Base-by-base conservation (phyloP, 2,797 vertebrate genomes). In the Hypotaenidia okinawae region DNA sequence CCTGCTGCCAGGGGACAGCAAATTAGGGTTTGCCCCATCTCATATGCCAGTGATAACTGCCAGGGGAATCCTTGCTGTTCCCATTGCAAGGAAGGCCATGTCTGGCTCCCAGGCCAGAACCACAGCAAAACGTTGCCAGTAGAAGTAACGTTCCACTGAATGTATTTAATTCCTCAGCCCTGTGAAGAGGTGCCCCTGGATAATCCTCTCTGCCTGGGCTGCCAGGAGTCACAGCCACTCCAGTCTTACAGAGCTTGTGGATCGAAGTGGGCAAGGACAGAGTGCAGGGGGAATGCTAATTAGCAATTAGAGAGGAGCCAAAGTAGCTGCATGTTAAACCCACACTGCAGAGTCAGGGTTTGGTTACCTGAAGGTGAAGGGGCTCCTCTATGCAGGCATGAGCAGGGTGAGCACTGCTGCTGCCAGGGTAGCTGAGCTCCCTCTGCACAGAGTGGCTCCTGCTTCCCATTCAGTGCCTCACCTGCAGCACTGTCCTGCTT, bases 11-110 rank as follows among this genome's bases (percentile, higher is more conserved):
- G 47, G 57, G 33, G 59, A 94, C 16, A 87, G 22, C 52, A 93
- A 92, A 93, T 16, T 11, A 35, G 80, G 80, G 33, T 73, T 79
- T 68, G 33, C 79, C 84, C 57, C 77, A 49, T 32, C 87, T 61
- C 59, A 47, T 84, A 74, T 55, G 87, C 52, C 86, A 82, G 37
- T 1, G 18, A 21, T 2, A 52, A 79, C 11, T 51, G 39, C 15
- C 81, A 70, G 63, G 92, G 84, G 89, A 95, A 30, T 25, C 70
- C 77, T 69, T 5, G 6, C 9, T 55, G 5, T 11, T 59, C 90
- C 91, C 84, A 51, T 62, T 43, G 57, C 61, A 91, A 80, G 7
- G 52, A 43, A 81, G 37, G 51, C 95, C 87, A 93, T 94, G 84
- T 69, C 90, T 57, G 49, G 30, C 22, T 84, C 74, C 75, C 78